Conservation (phyloP, 2,888 invertebrate genomes). For the Pterobdella sp. region DNA sequence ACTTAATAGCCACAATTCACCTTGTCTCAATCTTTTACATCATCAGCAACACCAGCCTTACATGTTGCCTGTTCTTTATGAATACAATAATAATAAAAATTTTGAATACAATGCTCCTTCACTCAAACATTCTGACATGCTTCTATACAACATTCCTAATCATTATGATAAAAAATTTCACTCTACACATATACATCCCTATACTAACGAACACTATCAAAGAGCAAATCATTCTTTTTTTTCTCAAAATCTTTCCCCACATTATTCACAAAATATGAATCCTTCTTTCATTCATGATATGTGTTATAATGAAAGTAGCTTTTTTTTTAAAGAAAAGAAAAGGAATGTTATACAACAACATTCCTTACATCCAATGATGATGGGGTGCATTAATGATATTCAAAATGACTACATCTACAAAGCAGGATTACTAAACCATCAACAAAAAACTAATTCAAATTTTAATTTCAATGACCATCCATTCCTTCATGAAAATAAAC, state of each 20-base stretch:
- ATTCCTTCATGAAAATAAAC: not conserved
- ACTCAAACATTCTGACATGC: not conserved
- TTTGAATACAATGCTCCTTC: not conserved
- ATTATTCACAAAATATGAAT: no score
- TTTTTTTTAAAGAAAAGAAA: no score
- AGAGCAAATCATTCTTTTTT: not conserved
- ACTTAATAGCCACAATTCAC: not conserved
- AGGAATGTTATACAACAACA: no score
- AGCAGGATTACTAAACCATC: no score
- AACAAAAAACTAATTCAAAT: not conserved
- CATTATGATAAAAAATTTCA: not conserved
- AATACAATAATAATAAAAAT: not conserved
- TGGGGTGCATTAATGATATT: no score
- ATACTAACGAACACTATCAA: not conserved
- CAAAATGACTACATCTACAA: no score
- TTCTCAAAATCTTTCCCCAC: not conserved
- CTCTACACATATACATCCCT: not conserved
- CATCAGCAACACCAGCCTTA: not conserved
- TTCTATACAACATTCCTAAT: not conserved
- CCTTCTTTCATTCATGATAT: no score
- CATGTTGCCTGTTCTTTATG: not conserved
- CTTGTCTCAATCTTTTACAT: not conserved
- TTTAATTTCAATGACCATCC: not conserved
- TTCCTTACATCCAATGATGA: no score
- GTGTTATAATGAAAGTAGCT: no score